Percentiles rank a stretch among this genome's conserved stretches.
Evolutionary conservation across 2,113 vertebrate genomes (phyloP).

Genomic region (Eidolon helvum): DNA sequence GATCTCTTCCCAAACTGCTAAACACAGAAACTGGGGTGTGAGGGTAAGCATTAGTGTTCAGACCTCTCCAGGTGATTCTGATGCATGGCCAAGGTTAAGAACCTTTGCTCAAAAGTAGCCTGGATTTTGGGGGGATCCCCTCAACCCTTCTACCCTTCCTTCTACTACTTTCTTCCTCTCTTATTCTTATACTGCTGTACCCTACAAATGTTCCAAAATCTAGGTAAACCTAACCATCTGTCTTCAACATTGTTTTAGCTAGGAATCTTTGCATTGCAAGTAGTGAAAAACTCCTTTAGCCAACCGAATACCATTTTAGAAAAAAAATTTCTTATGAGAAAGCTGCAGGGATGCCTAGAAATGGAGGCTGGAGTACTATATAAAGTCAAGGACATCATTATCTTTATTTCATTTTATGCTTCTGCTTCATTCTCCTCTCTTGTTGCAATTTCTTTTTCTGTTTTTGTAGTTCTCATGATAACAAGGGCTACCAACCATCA

Average conservation of each 20-base stretch:
- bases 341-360: neutral
- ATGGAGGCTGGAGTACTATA: no score
- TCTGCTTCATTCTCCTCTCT: neutral
- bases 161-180: neutral
- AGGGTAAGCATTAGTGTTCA: neutral
- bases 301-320: neutral
- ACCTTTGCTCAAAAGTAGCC: neutral
- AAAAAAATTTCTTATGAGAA: neutral
- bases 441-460: neutral
- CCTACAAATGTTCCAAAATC: neutral
- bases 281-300: neutral
- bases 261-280: neutral
- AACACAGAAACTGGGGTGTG: neutral
- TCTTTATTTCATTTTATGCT: neutral
- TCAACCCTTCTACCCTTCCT: neutral
- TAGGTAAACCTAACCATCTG: neutral
- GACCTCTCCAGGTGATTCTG: neutral
- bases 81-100: neutral
- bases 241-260: neutral
- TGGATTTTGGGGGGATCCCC: neutral
- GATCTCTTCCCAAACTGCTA: neutral
- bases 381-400: no score
- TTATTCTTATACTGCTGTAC: rapidly evolving
- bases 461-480: neutral
- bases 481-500: neutral